phyloP scores from a whole-genome alignment of 2,113 vertebrate genomes.

The Talpa occidentalis region DNA sequence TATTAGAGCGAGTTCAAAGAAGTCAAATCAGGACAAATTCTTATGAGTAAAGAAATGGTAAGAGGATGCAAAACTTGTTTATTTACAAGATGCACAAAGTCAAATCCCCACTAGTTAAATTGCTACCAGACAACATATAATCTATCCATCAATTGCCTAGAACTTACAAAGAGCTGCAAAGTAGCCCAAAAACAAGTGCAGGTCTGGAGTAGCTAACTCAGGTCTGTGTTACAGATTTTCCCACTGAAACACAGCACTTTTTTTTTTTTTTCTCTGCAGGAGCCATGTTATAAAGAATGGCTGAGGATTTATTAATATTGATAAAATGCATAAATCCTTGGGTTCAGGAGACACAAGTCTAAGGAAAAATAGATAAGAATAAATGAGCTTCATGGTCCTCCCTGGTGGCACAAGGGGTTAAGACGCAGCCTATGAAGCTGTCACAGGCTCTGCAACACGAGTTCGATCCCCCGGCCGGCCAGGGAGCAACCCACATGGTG shows the following conservation, averaged over 20 bases:
- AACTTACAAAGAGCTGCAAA: not conserved
- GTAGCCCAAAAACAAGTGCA: not conserved
- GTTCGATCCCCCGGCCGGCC: too few relatives aligned
- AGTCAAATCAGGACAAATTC: not conserved
- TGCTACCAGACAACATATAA: not conserved
- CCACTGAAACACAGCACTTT: not conserved
- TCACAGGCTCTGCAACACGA: too few relatives aligned
- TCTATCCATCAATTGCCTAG: not conserved
- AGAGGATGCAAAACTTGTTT: not conserved
- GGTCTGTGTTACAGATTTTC: not conserved
- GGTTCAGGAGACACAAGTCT: constrained; percentile 19
- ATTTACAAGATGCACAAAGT: not conserved
- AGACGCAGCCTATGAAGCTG: too few relatives aligned
- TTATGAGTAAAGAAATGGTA: not conserved
- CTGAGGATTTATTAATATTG: constrained; percentile 29
- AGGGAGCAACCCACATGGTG: too few relatives aligned
- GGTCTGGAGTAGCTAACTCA: not conserved
- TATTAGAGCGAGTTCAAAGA: not conserved
- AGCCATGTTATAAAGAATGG: not conserved
- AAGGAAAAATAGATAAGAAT: not conserved
- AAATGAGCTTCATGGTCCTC: not conserved
- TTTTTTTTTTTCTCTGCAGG: not conserved
- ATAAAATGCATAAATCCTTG: constrained; percentile 52
- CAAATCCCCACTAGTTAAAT: not conserved
- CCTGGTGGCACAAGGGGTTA: too few relatives aligned